Evolutionary conservation across 2,888 invertebrate species (phyloP).

Genomic region (Digitonthophagus gazella): DNA sequence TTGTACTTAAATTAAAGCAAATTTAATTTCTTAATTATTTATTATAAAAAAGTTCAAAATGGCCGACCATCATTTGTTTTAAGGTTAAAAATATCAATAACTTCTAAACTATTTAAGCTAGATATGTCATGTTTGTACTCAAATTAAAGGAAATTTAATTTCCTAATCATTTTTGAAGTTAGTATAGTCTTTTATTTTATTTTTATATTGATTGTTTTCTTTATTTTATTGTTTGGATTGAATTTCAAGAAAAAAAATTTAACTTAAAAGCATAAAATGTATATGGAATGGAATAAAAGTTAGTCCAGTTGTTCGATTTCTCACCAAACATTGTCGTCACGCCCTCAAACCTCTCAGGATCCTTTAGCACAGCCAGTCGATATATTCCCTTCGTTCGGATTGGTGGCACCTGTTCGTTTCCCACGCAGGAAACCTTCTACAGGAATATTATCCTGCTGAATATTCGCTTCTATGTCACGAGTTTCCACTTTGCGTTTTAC

Average conservation of each 20-base stretch:
- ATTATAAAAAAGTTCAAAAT: no score
- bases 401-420: slow-evolving; percentile 26
- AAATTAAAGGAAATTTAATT: no score
- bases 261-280: not conserved
- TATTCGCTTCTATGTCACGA: no score
- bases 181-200: not conserved
- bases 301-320: slow-evolving; percentile 1
- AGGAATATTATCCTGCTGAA: slow-evolving; percentile 9
- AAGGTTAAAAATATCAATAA: no score
- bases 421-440: slow-evolving; percentile 6
- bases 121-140: no score
- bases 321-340: slow-evolving; percentile 9
- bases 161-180: not conserved
- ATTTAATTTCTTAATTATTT: no score
- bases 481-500: no score
- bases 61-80: no score
- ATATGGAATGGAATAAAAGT: not conserved
- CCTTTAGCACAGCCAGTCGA: slow-evolving; percentile 7
- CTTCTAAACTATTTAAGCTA: no score
- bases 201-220: not conserved
- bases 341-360: not conserved
- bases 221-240: not conserved
- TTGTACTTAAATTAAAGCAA: no score
- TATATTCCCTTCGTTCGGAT: slow-evolving; percentile 15
- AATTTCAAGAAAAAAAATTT: not conserved